Evolutionary conservation across 2,113 vertebrate species (phyloP).

Genomic region (Synchiropus splendidus): DNA sequence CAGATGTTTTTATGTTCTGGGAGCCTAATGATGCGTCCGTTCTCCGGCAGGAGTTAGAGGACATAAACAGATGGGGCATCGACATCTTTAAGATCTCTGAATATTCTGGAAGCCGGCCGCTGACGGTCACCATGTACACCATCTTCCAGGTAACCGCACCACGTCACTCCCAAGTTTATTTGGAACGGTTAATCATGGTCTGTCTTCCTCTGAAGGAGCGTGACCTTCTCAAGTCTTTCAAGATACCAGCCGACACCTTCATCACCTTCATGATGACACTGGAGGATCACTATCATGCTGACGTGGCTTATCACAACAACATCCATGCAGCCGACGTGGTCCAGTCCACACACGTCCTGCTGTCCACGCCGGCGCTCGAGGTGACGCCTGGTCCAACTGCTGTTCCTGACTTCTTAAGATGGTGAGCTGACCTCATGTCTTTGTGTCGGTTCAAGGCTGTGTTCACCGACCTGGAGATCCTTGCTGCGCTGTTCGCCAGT

Average conservation of each 20-base stretch:
- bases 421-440: background rate
- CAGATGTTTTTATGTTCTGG: background rate
- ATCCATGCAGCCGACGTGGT: conserved; percentile 85
- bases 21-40: background rate
- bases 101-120: conserved; percentile 77
- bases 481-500: conserved; percentile 83
- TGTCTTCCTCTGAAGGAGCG: conserved; percentile 67
- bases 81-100: conserved; percentile 81
- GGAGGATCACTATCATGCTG: conserved; percentile 82
- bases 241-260: conserved; percentile 78
- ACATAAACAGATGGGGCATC: conserved; percentile 83
- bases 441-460: conserved; percentile 66
- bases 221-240: conserved; percentile 86
- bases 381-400: conserved; percentile 31
- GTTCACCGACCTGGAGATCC: conserved; percentile 85
- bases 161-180: too few species aligned
- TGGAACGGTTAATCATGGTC: background rate
- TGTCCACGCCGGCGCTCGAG: conserved; percentile 82
- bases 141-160: conserved; percentile 85
- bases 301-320: conserved; percentile 91
- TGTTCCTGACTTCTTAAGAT: too few species aligned
- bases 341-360: conserved; percentile 83
- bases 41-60: conserved; percentile 75
- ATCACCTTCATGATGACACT: conserved; percentile 83
- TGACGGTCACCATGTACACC: conserved; percentile 84